Percentiles rank a stretch among this genome's conserved stretches.
phyloP scores from a whole-genome alignment of 2,113 vertebrate species.

The Carassius auratus region DNA sequence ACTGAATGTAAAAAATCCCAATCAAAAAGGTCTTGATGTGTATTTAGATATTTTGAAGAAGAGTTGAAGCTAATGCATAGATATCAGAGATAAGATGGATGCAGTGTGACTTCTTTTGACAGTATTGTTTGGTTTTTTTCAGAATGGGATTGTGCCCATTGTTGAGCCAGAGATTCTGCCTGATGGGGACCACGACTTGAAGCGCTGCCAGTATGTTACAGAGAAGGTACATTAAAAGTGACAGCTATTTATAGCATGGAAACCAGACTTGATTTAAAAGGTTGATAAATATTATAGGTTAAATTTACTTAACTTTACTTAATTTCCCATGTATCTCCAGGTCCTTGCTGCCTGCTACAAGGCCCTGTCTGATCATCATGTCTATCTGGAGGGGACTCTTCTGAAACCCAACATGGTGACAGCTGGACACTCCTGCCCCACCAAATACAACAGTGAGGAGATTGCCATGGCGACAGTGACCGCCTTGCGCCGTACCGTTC shows the following conservation, averaged over 20 bases:
- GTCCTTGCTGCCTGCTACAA: constrained; percentile 95
- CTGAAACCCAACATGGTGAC: constrained; percentile 99
- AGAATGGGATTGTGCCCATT: constrained; percentile 98
- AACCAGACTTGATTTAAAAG: no score
- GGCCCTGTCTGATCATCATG: constrained; percentile 92
- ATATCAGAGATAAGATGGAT: background rate
- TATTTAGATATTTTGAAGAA: no score
- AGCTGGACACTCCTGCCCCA: constrained; percentile 89
- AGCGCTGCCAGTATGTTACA: constrained; percentile 93
- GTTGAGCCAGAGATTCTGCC: constrained; percentile 98
- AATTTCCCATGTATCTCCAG: constrained; percentile 63
- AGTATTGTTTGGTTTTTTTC: constrained; percentile 38
- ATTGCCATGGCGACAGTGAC: constrained; percentile 96
- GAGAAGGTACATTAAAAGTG: constrained; percentile 85
- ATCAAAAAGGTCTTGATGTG: background rate
- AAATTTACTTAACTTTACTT: background rate
- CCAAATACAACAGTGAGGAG: constrained; percentile 85
- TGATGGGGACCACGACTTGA: constrained; percentile 94
- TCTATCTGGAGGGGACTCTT: constrained; percentile 95
- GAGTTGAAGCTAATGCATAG: background rate
- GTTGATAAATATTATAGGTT: background rate
- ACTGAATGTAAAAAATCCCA: no score
- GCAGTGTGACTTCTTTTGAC: no score
- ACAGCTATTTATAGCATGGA: no score
- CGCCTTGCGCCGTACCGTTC: constrained; percentile 92